These are phyloP conservation scores for Mesocentrotus franciscanus DNA, from an alignment of 53 echinoderm and acorn worm species.

Conservation along the genomic window DNA sequence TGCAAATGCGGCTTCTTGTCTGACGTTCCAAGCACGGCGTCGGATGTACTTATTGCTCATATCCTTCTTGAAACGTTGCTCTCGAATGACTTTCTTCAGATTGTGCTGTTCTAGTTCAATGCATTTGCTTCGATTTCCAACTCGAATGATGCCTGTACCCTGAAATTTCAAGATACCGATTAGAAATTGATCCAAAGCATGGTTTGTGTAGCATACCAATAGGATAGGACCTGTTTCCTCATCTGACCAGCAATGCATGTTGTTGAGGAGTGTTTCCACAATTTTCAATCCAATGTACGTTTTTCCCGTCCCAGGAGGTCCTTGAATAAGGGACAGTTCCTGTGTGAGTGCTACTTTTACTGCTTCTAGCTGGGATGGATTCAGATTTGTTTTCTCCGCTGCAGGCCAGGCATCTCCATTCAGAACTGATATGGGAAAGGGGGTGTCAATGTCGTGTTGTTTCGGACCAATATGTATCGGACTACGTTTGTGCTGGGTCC, in stretches of 20 bases:
- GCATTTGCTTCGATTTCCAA: conserved; percentile 90
- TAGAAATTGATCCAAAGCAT: conserved; percentile 95
- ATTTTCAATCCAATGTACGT: conserved; percentile 96
- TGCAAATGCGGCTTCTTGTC: conserved; percentile 55
- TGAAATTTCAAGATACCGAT: conserved; percentile 83
- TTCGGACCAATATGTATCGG: not conserved
- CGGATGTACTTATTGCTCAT: not conserved
- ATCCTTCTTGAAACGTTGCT: not conserved
- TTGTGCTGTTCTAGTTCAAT: conserved; percentile 78
- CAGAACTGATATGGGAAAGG: conserved; percentile 12
- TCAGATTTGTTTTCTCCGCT: conserved; percentile 63
- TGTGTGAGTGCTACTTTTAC: conserved; percentile 88
- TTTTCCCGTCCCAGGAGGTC: conserved; percentile 97
- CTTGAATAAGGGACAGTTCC: conserved; percentile 89
- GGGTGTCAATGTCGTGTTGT: not conserved
- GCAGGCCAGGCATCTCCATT: conserved; percentile 73
- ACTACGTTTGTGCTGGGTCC: not conserved
- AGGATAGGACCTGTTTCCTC: conserved; percentile 75
- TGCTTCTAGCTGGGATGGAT: conserved; percentile 85
- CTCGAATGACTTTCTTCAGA: conserved; percentile 58
- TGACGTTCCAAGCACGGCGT: conserved; percentile 53
- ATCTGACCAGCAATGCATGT: conserved; percentile 76
- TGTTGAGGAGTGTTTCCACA: conserved; percentile 79
- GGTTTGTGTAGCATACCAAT: conserved; percentile 90
- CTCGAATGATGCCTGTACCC: conserved; percentile 77